Conservation (phyloP, 2,797 vertebrate species). For the Helarctos malayanus region DNA sequence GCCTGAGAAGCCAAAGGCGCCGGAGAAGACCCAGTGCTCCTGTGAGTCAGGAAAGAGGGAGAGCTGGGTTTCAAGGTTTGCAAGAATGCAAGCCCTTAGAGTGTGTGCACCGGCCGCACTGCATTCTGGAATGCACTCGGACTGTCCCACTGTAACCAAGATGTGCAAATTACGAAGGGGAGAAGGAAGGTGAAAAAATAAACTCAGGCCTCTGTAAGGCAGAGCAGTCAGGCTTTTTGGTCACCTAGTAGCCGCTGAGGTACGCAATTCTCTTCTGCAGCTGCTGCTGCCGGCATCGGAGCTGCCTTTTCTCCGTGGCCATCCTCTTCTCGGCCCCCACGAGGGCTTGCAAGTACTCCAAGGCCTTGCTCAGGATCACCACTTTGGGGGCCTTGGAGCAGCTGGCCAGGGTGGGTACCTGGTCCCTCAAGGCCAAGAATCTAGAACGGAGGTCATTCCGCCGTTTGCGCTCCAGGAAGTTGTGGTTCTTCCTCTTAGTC, state of each 20-base stretch:
- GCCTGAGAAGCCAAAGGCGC: conserved; percentile 67
- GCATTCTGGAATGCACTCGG: conserved; percentile 78
- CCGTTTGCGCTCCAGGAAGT: conserved; percentile 96
- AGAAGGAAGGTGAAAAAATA: conserved; percentile 67
- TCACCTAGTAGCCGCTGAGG: conserved; percentile 92
- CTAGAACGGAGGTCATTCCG: conserved; percentile 96
- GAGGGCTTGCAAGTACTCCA: conserved; percentile 94
- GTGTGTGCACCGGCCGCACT: conserved; percentile 68
- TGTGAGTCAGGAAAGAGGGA: conserved; percentile 64
- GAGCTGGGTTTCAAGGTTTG: conserved; percentile 68
- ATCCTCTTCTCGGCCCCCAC: conserved; percentile 93
- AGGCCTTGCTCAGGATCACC: conserved; percentile 96
- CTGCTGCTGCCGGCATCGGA: conserved; percentile 93
- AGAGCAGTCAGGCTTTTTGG: conserved; percentile 58
- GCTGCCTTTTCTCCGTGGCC: conserved; percentile 94
- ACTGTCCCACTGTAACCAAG: conserved; percentile 68
- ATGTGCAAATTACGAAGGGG: conserved; percentile 89
- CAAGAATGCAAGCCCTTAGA: conserved; percentile 81
- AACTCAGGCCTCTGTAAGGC: conserved; percentile 59
- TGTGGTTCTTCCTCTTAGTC: conserved; percentile 97
- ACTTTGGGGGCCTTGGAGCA: conserved; percentile 97
- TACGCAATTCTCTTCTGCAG: conserved; percentile 94
- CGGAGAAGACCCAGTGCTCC: conserved; percentile 65
- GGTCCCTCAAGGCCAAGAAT: conserved; percentile 94
- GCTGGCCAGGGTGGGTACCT: conserved; percentile 94